These are phyloP conservation scores for Buphagus erythrorhynchus DNA, from an alignment of 2,797 vertebrate genomes.

Conservation along the genomic window DNA sequence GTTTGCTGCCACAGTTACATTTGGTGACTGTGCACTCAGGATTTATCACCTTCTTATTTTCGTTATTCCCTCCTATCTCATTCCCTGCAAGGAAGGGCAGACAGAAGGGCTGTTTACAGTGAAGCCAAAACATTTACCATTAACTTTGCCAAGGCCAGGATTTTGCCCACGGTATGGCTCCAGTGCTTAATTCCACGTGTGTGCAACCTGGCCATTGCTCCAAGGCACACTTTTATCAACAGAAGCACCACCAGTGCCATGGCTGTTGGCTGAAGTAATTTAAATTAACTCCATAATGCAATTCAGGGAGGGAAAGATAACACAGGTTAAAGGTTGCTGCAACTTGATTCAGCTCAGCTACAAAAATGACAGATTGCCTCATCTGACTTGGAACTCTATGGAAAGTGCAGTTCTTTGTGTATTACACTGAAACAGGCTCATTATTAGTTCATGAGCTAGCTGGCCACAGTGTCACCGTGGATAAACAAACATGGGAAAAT, in stretches of 20 bases:
- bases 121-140: not conserved
- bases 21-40: not conserved
- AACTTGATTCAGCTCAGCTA: not conserved
- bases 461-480: not conserved
- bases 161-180: not conserved
- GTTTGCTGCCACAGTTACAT: not conserved
- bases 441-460: slow-evolving; percentile 13
- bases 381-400: not conserved
- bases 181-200: not conserved
- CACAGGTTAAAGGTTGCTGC: not conserved
- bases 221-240: not conserved
- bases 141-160: not conserved
- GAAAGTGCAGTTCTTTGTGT: not conserved
- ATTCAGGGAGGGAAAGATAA: not conserved
- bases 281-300: not conserved
- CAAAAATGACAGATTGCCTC: not conserved
- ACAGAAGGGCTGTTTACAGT: not conserved
- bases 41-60: not conserved
- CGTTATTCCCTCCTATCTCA: not conserved
- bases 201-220: not conserved
- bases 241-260: not conserved
- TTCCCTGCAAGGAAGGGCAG: not conserved
- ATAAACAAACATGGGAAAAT: slow-evolving; percentile 57
- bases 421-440: not conserved
- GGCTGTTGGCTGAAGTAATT: not conserved